Evolutionary conservation across 1,140 invertebrate species (phyloP).

Genomic region (Trichonephila clavipes): DNA sequence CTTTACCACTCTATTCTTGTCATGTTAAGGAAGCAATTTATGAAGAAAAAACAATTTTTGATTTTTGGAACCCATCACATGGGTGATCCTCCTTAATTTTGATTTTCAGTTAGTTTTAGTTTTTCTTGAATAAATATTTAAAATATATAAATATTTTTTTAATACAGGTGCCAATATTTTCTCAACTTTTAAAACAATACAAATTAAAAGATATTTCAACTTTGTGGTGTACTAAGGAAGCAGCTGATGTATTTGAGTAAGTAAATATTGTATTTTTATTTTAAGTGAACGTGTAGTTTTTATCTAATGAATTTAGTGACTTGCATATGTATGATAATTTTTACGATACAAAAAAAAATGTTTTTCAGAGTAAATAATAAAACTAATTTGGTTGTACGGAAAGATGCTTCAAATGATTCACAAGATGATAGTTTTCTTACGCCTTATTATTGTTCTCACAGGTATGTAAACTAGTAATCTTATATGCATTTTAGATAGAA

Average conservation of each 20-base stretch:
- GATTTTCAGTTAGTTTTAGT: not conserved
- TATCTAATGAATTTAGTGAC: not conserved
- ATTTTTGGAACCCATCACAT: no score
- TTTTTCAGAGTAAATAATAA: not conserved
- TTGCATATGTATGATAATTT: not conserved
- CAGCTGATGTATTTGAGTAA: not conserved
- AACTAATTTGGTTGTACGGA: not conserved
- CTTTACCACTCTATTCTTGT: no score
- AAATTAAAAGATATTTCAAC: constrained; percentile 7
- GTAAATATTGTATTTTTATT: not conserved
- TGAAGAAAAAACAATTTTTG: no score
- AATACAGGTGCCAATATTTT: constrained; percentile 17
- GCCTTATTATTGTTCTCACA: constrained; percentile 21
- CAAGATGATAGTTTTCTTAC: not conserved
- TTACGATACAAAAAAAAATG: not conserved
- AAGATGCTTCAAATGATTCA: not conserved
- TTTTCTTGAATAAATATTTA: not conserved
- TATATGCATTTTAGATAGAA: no score
- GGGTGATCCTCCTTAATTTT: no score
- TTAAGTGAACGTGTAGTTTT: not conserved
- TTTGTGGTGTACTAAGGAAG: constrained; percentile 24
- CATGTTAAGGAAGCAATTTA: no score
- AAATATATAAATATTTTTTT: not conserved
- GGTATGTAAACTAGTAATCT: not conserved
- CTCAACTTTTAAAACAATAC: not conserved